Conservation (phyloP, 2,888 invertebrate species). For the Watsonalla binaria region DNA sequence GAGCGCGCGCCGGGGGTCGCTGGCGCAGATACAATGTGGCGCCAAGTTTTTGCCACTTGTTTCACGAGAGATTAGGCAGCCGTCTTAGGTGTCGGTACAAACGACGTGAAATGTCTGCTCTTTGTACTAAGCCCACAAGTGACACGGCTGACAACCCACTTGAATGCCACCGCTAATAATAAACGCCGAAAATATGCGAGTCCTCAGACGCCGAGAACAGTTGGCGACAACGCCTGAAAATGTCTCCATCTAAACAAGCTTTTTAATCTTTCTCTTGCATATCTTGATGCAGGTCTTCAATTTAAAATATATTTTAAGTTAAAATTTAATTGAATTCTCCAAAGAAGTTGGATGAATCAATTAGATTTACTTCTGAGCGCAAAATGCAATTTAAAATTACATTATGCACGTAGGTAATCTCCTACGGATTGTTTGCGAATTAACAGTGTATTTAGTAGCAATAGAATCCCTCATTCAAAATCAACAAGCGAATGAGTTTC, state of each 20-base stretch:
- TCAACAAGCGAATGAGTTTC: conserved; percentile 42
- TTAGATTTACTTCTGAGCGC: no score
- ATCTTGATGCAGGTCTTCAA: neutral
- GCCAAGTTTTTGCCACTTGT: conserved; percentile 65
- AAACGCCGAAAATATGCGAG: conserved; percentile 28
- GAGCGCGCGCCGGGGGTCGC: conserved; percentile 46
- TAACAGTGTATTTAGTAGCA: conserved; percentile 27
- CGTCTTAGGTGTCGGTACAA: conserved; percentile 64
- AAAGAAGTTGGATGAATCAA: no score
- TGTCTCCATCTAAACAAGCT: neutral
- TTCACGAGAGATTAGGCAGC: conserved; percentile 43
- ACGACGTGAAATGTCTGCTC: conserved; percentile 70
- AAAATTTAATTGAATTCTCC: no score
- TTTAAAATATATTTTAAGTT: neutral
- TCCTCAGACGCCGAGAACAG: conserved; percentile 15
- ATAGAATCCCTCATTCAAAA: conserved; percentile 42
- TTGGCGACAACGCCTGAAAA: conserved; percentile 3
- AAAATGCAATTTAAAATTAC: no score
- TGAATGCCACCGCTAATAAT: conserved; percentile 31
- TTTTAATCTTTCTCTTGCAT: no score
- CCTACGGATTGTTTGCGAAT: conserved; percentile 35
- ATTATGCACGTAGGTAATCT: no score
- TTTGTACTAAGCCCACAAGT: conserved; percentile 57
- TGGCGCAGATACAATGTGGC: conserved; percentile 47
- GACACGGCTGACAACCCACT: conserved; percentile 32